phyloP scores from a whole-genome alignment of 2,888 invertebrate species.

The Calliphora vomitoria region DNA sequence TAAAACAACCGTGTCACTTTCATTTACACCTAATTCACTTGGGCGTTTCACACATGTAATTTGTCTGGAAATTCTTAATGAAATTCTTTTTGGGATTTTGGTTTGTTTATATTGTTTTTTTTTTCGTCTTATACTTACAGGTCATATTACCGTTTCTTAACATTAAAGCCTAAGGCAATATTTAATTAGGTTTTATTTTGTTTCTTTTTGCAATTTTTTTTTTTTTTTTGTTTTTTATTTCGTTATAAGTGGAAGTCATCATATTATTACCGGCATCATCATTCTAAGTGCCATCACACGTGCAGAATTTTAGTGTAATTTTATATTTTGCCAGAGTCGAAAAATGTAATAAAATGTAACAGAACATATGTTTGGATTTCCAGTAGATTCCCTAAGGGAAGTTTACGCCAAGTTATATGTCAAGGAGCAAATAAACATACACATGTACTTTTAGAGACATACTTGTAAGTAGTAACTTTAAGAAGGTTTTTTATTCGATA shows the following conservation, averaged over 20 bases:
- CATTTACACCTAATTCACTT: not conserved
- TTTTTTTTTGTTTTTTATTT: not conserved
- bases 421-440: not conserved
- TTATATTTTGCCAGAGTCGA: not conserved
- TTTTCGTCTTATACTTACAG: not conserved
- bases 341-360: conserved; percentile 9
- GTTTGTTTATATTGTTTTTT: not conserved
- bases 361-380: conserved; percentile 11
- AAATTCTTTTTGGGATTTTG: not conserved
- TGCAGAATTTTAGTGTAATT: conserved; percentile 2
- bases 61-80: not conserved
- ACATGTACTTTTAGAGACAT: not conserved
- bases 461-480: not conserved
- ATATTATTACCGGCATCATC: conserved; percentile 24
- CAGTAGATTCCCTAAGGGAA: conserved; percentile 25
- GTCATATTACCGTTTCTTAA: not conserved
- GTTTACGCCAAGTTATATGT: not conserved
- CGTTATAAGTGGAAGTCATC: conserved; percentile 1
- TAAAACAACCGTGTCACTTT: not conserved
- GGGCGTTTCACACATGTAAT: not conserved
- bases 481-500: not conserved
- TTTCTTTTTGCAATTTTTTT: not conserved
- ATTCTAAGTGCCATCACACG: conserved; percentile 38
- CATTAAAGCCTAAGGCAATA: not conserved
- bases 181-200: conserved; percentile 12